These are phyloP conservation scores for Drosophila carrolli DNA, from an alignment of 1,140 invertebrate genomes.

Conservation along the genomic window DNA sequence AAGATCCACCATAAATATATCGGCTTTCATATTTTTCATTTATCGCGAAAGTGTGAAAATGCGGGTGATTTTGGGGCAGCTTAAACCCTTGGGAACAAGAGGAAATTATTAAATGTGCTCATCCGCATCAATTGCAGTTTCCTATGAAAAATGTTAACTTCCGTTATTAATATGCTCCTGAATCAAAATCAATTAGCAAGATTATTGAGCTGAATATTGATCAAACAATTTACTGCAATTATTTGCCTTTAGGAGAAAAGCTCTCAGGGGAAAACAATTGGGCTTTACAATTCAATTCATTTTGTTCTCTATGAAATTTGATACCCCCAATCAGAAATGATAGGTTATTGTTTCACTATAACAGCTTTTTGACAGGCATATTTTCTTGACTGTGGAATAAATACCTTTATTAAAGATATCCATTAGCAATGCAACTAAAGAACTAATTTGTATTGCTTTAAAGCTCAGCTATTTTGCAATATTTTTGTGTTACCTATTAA, in stretches of 20 bases:
- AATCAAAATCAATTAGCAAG: slow-evolving; percentile 18
- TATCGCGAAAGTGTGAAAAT: slow-evolving; percentile 27
- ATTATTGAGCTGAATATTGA: slow-evolving; percentile 2
- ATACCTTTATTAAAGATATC: too few species aligned
- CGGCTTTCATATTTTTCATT: slow-evolving; percentile 19
- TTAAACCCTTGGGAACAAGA: slow-evolving; percentile 18
- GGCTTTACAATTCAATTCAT: background rate
- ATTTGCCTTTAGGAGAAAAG: background rate
- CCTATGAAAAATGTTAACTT: slow-evolving; percentile 5
- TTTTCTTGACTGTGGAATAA: too few species aligned
- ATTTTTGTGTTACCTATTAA: too few species aligned
- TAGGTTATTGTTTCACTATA: too few species aligned
- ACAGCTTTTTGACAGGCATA: too few species aligned
- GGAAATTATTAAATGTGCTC: slow-evolving; percentile 37
- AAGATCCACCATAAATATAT: slow-evolving; percentile 43
- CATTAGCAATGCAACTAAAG: too few species aligned
- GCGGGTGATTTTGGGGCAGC: slow-evolving; percentile 18
- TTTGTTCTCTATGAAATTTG: slow-evolving; percentile 6
- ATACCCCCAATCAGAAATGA: background rate
- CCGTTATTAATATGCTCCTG: background rate
- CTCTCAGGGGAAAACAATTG: background rate
- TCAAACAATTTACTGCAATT: slow-evolving; percentile 11
- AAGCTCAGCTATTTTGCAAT: too few species aligned
- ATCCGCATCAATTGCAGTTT: slow-evolving; percentile 24
- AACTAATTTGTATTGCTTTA: too few species aligned